These are phyloP conservation scores for Pyrgus malvae DNA, from an alignment of 2,888 invertebrate genomes.

Conservation along the genomic window DNA sequence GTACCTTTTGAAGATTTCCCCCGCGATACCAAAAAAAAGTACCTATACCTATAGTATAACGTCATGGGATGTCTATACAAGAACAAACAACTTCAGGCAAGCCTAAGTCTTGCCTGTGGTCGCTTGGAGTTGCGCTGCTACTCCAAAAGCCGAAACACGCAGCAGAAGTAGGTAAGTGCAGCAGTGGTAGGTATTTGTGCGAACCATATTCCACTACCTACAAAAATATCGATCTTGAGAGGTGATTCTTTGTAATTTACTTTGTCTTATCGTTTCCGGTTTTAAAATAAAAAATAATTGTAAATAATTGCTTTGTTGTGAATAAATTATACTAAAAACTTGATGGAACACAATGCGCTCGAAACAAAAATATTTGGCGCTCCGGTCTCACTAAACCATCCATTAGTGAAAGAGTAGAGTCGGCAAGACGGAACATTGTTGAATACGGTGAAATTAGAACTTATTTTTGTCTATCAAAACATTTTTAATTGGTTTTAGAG, in stretches of 20 bases:
- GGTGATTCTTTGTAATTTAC: not conserved
- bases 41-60: too few species aligned
- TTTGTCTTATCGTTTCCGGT: not conserved
- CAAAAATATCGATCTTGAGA: too few species aligned
- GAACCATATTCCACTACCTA: too few species aligned
- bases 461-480: constrained; percentile 79
- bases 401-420: constrained; percentile 56
- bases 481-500: constrained; percentile 76
- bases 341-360: constrained; percentile 13
- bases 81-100: too few species aligned
- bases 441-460: constrained; percentile 59
- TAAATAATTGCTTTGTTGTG: constrained; percentile 16
- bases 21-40: too few species aligned
- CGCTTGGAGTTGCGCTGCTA: too few species aligned
- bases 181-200: too few species aligned
- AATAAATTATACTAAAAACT: constrained; percentile 19
- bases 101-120: too few species aligned
- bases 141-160: too few species aligned
- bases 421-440: constrained; percentile 58
- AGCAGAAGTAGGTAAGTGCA: too few species aligned
- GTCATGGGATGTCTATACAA: too few species aligned
- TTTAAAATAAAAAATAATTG: not conserved
- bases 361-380: constrained; percentile 58
- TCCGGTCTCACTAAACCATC: constrained; percentile 50
- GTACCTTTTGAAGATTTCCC: too few species aligned